Percentiles rank a stretch among this genome's conserved stretches.
phyloP scores from a whole-genome alignment of 2,113 vertebrate species.

The Muntiacus muntjak region DNA sequence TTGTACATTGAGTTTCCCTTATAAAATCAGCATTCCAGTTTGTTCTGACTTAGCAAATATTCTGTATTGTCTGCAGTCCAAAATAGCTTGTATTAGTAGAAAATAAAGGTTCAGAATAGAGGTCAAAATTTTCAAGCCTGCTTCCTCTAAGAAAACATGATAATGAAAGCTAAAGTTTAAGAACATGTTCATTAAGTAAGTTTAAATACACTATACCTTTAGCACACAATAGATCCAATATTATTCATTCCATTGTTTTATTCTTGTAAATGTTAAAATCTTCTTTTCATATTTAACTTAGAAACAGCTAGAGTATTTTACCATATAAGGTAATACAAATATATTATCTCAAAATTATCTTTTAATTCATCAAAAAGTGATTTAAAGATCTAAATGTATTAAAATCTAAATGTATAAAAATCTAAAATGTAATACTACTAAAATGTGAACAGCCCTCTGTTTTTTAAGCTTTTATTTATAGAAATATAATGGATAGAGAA shows the following conservation, averaged over 20 bases:
- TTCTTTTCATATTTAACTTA: not conserved
- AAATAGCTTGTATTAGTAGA: not conserved
- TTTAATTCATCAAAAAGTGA: not conserved
- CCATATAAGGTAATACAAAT: not conserved
- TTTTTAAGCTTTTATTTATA: not conserved
- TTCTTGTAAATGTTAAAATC: not conserved
- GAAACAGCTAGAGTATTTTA: not conserved
- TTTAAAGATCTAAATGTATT: not conserved
- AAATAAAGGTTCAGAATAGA: not conserved
- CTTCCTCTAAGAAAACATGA: not conserved
- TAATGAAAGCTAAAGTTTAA: not conserved
- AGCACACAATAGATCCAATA: not conserved
- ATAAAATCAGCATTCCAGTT: not conserved
- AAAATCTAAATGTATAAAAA: too few relatives aligned
- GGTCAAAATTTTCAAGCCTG: not conserved
- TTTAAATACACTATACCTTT: not conserved
- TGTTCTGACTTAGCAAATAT: not conserved
- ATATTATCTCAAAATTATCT: not conserved
- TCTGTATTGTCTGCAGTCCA: not conserved
- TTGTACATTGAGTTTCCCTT: not conserved
- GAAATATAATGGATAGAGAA: not conserved
- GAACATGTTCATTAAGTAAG: not conserved
- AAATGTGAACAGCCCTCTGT: not conserved
- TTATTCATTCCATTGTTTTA: not conserved
- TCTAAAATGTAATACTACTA: not conserved